phyloP scores from a whole-genome alignment of 1,140 invertebrate genomes.

The Aphidius ervi region DNA sequence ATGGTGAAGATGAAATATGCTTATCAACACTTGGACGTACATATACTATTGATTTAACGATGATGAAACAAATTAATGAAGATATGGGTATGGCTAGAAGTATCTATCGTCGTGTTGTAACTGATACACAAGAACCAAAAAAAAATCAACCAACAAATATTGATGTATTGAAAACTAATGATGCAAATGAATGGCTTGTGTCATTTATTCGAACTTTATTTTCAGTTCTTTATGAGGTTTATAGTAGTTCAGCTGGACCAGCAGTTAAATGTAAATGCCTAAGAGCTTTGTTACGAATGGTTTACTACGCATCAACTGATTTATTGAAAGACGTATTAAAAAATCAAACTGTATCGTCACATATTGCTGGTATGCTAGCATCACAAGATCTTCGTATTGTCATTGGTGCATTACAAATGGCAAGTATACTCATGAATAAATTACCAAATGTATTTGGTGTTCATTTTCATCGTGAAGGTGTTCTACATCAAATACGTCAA shows the following conservation, averaged over 20 bases:
- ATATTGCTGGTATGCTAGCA: constrained; percentile 96
- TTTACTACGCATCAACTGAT: constrained; percentile 87
- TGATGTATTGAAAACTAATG: constrained; percentile 50
- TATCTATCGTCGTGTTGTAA: constrained; percentile 71
- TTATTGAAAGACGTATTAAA: constrained; percentile 84
- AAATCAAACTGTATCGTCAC: constrained; percentile 91
- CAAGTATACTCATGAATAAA: constrained; percentile 93
- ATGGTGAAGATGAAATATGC: constrained; percentile 92
- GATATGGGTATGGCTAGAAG: constrained; percentile 90
- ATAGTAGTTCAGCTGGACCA: constrained; percentile 95
- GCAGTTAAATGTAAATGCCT: constrained; percentile 94
- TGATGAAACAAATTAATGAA: constrained; percentile 98
- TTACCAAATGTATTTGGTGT: constrained; percentile 90
- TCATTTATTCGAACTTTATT: constrained; percentile 86
- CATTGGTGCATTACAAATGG: constrained; percentile 94
- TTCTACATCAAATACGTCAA: constrained; percentile 85
- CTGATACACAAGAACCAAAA: constrained; percentile 48
- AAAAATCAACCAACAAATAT: constrained; percentile 42
- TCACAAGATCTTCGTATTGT: constrained; percentile 93
- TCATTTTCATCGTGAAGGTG: constrained; percentile 93
- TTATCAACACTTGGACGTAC: constrained; percentile 85
- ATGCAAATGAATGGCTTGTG: constrained; percentile 51
- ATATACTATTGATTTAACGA: constrained; percentile 93
- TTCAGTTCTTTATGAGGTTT: constrained; percentile 91
- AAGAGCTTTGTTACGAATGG: constrained; percentile 90